These are phyloP conservation scores for Matsumurasca onukii DNA, from an alignment of 1,140 invertebrate genomes.

Conservation along the genomic window DNA sequence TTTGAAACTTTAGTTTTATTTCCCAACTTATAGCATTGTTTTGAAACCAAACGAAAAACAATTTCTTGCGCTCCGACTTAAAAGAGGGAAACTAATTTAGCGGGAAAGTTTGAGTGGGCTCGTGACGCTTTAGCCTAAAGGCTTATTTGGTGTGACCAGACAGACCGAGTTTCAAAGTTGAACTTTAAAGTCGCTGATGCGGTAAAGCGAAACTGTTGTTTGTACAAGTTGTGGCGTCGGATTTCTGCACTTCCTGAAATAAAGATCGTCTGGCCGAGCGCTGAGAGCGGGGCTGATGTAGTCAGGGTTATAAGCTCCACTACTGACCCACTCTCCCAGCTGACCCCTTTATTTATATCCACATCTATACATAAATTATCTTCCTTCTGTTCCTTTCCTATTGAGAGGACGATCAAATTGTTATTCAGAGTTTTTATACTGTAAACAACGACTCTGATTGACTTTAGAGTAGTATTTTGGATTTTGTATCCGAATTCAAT, in stretches of 20 bases:
- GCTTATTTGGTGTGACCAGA: not conserved
- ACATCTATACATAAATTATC: not conserved
- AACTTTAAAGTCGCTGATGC: slow-evolving; percentile 14
- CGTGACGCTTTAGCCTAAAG: not conserved
- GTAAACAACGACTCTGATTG: too few species aligned
- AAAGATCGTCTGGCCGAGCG: slow-evolving; percentile 13
- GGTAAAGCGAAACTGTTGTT: slow-evolving; percentile 24
- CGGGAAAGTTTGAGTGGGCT: too few species aligned
- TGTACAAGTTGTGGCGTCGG: slow-evolving; percentile 23
- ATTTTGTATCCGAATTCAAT: too few species aligned
- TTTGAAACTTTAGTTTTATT: too few species aligned
- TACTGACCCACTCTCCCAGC: slow-evolving; percentile 10
- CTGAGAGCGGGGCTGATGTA: not conserved
- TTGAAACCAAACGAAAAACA: too few species aligned
- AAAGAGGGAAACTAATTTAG: too few species aligned
- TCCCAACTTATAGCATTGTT: too few species aligned
- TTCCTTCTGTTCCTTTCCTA: not conserved
- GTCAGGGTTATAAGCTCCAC: slow-evolving; percentile 16
- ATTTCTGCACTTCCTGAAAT: slow-evolving; percentile 26
- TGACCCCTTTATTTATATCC: not conserved
- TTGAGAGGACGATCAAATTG: too few species aligned
- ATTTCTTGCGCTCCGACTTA: too few species aligned
- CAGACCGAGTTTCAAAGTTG: not conserved
- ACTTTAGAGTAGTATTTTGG: too few species aligned
- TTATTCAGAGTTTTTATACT: too few species aligned